Base-by-base conservation (phyloP, 2,888 invertebrate species). In the Dione juno region DNA sequence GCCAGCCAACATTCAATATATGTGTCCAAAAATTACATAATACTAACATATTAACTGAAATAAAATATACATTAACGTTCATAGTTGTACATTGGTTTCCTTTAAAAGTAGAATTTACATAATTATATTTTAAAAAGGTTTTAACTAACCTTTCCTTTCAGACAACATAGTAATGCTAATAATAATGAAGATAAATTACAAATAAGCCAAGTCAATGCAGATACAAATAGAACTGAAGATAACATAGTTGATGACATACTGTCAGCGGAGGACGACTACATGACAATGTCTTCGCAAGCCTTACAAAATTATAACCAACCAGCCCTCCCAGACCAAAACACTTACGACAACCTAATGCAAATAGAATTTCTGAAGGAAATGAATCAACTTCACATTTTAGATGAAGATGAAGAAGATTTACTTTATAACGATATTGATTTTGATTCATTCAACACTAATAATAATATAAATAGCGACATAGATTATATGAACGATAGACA, bases 221-320 rank as follows among this genome's bases (percentile, higher is more conserved):
- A 87, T 53, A 76, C 79, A 41, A 81, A 78, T 64, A 78, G 85
- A 69, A 88, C 90, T 0, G 92, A 87, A 6, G 91, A 92, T 63
- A 92, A 88, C 41, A 91, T 93, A 35, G 92, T 92, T 1, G 91
- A 93, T 70, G 92, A 92, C 40, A 92, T 93, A 40, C 79, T 93
- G 0, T 89, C 92, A 1, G 92, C 88, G 0, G 92, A 92, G 77
- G 92, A 92, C 58, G 92, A 92, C 59, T 92, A 92, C 74, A 80
- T 91, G 79, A 88, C 86, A 0, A 85, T 90, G 82, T 79, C 88
- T 0, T 80, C 82, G 1, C 86, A 84, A 52, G 79, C 87, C 28
- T 76, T 87, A 1, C 85, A 85, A 68, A 86, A 82, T 67, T 63
- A 61, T 11, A 70, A 61, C 13, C 78, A 77, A 28, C 77, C 75